phyloP scores from a whole-genome alignment of 2,888 invertebrate species.

The Furcula furcula region DNA sequence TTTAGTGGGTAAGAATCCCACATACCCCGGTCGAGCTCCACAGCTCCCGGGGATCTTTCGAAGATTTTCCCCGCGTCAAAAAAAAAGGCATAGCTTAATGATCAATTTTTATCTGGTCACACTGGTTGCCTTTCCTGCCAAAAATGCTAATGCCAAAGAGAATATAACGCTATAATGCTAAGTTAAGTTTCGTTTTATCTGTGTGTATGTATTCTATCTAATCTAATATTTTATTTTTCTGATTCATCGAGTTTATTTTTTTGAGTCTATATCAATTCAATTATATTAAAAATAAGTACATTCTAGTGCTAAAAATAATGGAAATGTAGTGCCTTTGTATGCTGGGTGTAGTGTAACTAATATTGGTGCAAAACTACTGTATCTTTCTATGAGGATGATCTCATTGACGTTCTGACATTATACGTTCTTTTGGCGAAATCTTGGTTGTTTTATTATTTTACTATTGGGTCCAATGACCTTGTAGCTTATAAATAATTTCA shows the following conservation, averaged over 20 bases:
- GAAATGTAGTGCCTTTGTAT: constrained; percentile 72
- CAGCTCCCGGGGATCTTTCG: too few species aligned
- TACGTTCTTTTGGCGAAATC: constrained; percentile 66
- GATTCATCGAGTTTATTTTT: constrained; percentile 34
- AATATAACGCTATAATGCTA: too few species aligned
- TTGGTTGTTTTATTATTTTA: constrained; percentile 73
- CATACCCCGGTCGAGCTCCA: too few species aligned
- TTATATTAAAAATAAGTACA: constrained; percentile 11
- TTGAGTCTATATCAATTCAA: constrained; percentile 8
- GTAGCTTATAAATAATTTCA: constrained; percentile 58
- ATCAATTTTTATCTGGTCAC: too few species aligned
- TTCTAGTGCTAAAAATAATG: constrained; percentile 26
- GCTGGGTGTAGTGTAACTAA: constrained; percentile 38
- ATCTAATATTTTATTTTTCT: constrained; percentile 44
- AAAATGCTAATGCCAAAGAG: too few species aligned
- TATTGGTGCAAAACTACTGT: constrained; percentile 28
- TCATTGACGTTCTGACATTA: constrained; percentile 79
- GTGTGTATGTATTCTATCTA: too few species aligned
- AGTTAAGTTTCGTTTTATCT: constrained; percentile 23
- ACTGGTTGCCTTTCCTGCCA: too few species aligned
- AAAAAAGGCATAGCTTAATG: too few species aligned
- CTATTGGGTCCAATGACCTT: constrained; percentile 78
- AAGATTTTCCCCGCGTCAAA: too few species aligned
- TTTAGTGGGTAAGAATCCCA: too few species aligned
- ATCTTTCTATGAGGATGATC: constrained; percentile 71